Evolutionary conservation across 2,888 invertebrate species (phyloP), one percentile per base, ranked within the genome.

Genomic region (Pilophorus perplexus): DNA sequence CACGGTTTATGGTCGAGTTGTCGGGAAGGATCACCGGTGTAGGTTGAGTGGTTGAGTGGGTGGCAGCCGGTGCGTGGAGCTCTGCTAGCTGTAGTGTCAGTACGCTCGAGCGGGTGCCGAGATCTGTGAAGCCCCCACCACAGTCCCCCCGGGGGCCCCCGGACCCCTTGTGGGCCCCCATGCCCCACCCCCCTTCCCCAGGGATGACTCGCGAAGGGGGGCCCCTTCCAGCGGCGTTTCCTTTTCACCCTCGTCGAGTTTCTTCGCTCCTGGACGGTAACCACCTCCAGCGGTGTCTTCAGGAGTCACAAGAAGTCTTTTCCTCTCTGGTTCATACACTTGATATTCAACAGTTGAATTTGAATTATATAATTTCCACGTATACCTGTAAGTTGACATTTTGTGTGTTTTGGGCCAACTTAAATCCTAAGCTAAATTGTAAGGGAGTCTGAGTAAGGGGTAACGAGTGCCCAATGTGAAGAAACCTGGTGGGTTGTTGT

Each of bases 81-180:
- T 62, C 62, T 62, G 62, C 62, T 62, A 62, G 62, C 62, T n/a
- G 62, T 62, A 62, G 62, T 62, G 62, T 46, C 62, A 62, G 62
- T 62, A 62, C 62, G 62, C 62, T 62, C 62, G 46, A 62, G 33
- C 62, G 62, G 48, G 62, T 62, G 62, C 62, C 62, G 62, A 62
- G 62, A 62, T 62, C 62, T 62, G 62, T 62, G 62, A 62, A 62
- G 20, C 62, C 62, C 62, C 62, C 62, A 44, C 62, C 62, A 62
- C 25, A 8, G 57, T 12, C 22, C 2, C 23, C 16, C n/a, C n/a
- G n/a, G n/a, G n/a, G n/a, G n/a, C n/a, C n/a, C n/a, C n/a, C n/a
- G n/a, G n/a, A n/a, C n/a, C n/a, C n/a, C n/a, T n/a, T n/a, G n/a
- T n/a, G 27, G 10, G 10, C 27, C 52, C 52, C 14, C 27, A 14